These are phyloP conservation scores for Drosophila longiperda DNA, from an alignment of 2,888 invertebrate species.

Conservation along the genomic window DNA sequence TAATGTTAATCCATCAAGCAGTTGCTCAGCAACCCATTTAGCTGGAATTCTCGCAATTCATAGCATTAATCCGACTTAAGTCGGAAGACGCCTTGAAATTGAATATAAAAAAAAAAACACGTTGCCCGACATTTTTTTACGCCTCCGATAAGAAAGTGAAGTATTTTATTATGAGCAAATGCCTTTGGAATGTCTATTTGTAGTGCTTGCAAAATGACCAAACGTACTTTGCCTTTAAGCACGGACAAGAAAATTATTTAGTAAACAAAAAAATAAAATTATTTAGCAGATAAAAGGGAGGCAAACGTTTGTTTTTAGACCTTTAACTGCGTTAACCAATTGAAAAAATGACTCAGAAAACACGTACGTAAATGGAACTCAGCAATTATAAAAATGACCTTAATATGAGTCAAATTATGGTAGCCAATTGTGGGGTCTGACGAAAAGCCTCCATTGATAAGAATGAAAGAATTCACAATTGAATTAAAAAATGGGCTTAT, in stretches of 20 bases:
- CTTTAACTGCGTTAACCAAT: not conserved
- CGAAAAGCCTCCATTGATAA: slow-evolving; percentile 28
- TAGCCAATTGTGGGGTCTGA: not conserved
- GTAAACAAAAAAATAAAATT: slow-evolving; percentile 20
- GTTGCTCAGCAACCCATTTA: slow-evolving; percentile 7
- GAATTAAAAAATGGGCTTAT: slow-evolving; percentile 9
- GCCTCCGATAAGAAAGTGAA: slow-evolving; percentile 46
- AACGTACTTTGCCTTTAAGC: slow-evolving; percentile 4
- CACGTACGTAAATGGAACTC: slow-evolving; percentile 2
- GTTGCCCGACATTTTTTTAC: slow-evolving; percentile 17
- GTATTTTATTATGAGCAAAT: slow-evolving; percentile 56
- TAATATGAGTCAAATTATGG: slow-evolving; percentile 16
- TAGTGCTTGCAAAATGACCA: slow-evolving; percentile 3
- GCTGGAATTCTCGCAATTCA: slow-evolving; percentile 10
- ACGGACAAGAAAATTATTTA: slow-evolving; percentile 28
- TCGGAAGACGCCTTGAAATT: slow-evolving; percentile 21
- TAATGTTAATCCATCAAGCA: slow-evolving; percentile 15
- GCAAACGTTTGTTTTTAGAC: not conserved
- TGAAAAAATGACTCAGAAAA: not conserved
- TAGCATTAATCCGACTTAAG: slow-evolving; percentile 23
- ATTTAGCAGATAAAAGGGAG: not conserved
- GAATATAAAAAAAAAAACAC: slow-evolving; percentile 45
- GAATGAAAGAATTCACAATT: not conserved
- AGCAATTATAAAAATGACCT: not conserved
- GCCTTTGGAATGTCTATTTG: slow-evolving; percentile 56